A percentile compares a stretch with the other conserved stretches of the same genome.
These are phyloP conservation scores for Oceanites oceanicus DNA, from an alignment of 2,113 vertebrate genomes.

Conservation along the genomic window DNA sequence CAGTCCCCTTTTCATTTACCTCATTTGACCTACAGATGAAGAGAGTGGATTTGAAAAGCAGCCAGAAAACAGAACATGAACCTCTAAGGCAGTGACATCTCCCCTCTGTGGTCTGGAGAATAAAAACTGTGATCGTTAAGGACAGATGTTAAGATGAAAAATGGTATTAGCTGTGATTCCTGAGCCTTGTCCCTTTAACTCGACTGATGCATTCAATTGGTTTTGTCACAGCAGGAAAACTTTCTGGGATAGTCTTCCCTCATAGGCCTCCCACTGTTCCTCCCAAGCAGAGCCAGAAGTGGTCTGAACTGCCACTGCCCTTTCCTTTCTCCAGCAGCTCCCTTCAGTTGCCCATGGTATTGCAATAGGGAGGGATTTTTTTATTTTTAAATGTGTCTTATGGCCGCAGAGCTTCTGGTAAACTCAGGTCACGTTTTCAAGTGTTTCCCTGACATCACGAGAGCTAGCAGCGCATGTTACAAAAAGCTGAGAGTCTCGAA, in stretches of 20 bases:
- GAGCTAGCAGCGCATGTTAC: neutral
- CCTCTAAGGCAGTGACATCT: neutral
- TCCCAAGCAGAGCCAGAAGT: neutral
- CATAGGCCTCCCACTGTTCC: neutral
- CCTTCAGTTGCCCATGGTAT: neutral
- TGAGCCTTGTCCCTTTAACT: neutral
- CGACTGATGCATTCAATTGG: neutral
- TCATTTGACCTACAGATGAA: neutral
- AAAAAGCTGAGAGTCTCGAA: neutral
- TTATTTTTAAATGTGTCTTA: neutral
- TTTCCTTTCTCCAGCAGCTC: neutral
- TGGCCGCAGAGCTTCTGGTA: neutral
- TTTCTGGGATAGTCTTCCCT: neutral
- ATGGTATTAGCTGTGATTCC: neutral
- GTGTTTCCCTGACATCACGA: rapidly evolving
- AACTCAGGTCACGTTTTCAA: rapidly evolving
- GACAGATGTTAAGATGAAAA: conserved; percentile 15
- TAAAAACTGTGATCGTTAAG: neutral
- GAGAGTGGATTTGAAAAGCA: neutral
- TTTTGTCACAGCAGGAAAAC: neutral
- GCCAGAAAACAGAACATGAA: neutral
- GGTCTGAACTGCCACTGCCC: neutral
- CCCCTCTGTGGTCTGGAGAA: neutral
- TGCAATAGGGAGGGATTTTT: neutral
- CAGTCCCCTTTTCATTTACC: neutral